A percentile compares a stretch with the other conserved stretches of the same genome.
phyloP scores from a whole-genome alignment of 2,888 invertebrate species.

The Ferrisia virgata region DNA sequence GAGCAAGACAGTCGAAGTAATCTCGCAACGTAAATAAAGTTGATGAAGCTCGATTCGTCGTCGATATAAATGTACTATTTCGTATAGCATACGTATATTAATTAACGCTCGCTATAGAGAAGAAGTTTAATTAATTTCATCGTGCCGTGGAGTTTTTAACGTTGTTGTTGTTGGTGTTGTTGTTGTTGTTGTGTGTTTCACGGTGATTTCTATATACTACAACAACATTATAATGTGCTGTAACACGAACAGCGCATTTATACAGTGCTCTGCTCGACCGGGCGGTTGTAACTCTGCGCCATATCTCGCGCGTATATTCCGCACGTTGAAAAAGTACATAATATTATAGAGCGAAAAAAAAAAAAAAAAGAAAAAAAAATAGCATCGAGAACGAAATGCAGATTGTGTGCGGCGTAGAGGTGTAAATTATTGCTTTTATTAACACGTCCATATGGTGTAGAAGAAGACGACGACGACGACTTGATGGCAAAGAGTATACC shows the following conservation, averaged over 20 bases:
- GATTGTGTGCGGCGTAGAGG: background rate
- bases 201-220: background rate
- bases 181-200: background rate
- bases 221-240: background rate
- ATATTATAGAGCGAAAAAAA: background rate
- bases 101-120: background rate
- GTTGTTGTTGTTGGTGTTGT: too few species aligned
- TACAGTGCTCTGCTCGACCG: background rate
- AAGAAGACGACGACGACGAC: background rate
- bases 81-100: background rate
- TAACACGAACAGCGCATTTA: background rate
- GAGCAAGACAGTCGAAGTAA: too few species aligned
- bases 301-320: too few species aligned
- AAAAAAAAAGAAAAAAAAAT: background rate
- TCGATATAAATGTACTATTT: background rate
- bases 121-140: constrained; percentile 14
- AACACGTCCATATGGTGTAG: background rate
- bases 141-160: background rate
- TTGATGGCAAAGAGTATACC: too few species aligned
- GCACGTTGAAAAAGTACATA: too few species aligned
- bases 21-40: background rate
- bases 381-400: background rate
- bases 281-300: too few species aligned
- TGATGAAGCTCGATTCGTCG: background rate
- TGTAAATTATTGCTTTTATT: constrained; percentile 14